Evolutionary conservation across 2,888 invertebrate species (phyloP).

Genomic region (Cremastinae sp.): DNA sequence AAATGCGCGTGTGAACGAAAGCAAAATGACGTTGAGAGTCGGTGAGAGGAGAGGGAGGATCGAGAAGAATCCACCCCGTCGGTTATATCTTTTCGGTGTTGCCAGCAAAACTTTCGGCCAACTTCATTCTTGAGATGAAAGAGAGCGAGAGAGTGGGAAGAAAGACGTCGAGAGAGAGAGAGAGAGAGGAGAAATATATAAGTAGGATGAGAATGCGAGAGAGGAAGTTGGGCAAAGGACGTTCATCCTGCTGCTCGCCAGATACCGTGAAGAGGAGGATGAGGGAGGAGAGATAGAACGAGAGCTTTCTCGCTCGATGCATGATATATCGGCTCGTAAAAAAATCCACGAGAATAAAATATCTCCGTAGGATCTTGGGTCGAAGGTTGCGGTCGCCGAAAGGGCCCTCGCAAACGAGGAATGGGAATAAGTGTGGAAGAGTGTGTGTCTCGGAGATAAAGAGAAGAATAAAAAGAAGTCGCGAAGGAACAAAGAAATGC

Average conservation of each 20-base stretch:
- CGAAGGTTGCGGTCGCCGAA: conserved; percentile 79
- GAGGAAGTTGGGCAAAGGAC: conserved; percentile 41
- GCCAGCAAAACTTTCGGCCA: conserved; percentile 37
- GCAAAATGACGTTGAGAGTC: conserved; percentile 38
- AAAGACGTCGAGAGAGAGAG: background rate
- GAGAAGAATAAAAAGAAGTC: background rate
- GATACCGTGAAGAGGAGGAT: conserved; percentile 33
- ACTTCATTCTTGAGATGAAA: conserved; percentile 14
- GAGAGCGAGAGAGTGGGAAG: background rate
- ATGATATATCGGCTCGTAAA: conserved; percentile 81
- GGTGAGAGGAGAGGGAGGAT: conserved; percentile 9
- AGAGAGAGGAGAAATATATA: conserved; percentile 6
- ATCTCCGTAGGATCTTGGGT: conserved; percentile 78
- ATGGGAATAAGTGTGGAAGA: conserved; percentile 54
- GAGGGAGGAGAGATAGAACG: conserved; percentile 53
- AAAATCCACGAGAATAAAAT: conserved; percentile 80
- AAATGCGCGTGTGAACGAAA: conserved; percentile 57
- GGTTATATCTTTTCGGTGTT: conserved; percentile 51
- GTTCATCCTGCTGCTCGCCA: conserved; percentile 37
- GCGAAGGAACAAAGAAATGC: too few species aligned
- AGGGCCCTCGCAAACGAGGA: conserved; percentile 69
- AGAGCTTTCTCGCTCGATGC: conserved; percentile 73
- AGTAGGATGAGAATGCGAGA: conserved; percentile 25
- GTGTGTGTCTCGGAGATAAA: conserved; percentile 43
- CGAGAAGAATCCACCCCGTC: conserved; percentile 51